Evolutionary conservation across 2,888 invertebrate species (phyloP).

Genomic region (Diplazon laetatorius): DNA sequence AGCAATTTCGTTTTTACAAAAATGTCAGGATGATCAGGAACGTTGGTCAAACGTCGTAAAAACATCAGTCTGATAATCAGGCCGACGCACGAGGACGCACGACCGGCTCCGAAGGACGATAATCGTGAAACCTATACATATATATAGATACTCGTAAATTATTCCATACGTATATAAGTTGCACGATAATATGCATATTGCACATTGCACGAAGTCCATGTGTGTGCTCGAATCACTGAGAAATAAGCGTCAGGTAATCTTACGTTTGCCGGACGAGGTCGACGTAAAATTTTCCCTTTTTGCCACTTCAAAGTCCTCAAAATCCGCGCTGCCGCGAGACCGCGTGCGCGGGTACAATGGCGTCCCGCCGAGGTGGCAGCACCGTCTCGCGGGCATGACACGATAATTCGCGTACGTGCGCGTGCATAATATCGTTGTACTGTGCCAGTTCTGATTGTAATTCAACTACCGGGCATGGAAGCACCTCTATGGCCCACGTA

Average conservation of each 20-base stretch:
- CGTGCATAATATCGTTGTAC: conserved; percentile 25
- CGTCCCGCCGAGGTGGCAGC: conserved; percentile 1
- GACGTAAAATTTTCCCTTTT: conserved; percentile 34
- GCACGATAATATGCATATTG: conserved; percentile 11
- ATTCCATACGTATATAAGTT: conserved; percentile 20
- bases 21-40: conserved; percentile 31
- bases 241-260: conserved; percentile 47
- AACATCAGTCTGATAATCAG: conserved; percentile 52
- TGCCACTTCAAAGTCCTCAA: conserved; percentile 30
- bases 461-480: neutral
- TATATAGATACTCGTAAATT: conserved; percentile 3
- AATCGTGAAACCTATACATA: neutral
- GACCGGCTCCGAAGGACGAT: conserved; percentile 55
- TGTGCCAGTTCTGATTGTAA: conserved; percentile 14
- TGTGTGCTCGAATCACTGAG: conserved; percentile 26
- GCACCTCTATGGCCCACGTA: conserved; percentile 3
- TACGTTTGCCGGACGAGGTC: conserved; percentile 46
- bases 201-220: neutral
- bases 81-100: too few relatives aligned
- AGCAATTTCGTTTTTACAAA: neutral
- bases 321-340: neutral
- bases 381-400: neutral
- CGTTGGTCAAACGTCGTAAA: conserved; percentile 50
- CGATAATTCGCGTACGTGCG: conserved; percentile 24
- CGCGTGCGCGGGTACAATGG: neutral